Conservation (phyloP, 2,888 invertebrate genomes). For the Bellardia bayeri region DNA sequence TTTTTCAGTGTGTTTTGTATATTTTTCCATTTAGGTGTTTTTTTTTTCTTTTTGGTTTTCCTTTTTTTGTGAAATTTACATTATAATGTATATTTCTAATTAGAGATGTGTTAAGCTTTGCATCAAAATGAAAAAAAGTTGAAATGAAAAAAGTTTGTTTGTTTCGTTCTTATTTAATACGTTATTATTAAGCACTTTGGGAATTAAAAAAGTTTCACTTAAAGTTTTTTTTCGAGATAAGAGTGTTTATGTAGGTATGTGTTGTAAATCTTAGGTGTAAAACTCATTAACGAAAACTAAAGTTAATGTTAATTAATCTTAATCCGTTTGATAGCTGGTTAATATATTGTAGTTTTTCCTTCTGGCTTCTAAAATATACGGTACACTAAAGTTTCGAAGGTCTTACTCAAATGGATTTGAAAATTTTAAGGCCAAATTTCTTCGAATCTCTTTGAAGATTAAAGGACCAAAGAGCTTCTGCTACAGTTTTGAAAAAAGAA, state of each 20-base stretch:
- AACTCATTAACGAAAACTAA: conserved; percentile 45
- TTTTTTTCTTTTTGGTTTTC: conserved; percentile 6
- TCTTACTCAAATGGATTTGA: too few relatives aligned
- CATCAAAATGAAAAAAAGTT: conserved; percentile 36
- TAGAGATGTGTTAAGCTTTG: conserved; percentile 68
- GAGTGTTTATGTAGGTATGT: not conserved
- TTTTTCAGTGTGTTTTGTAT: conserved; percentile 34
- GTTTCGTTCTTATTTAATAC: conserved; percentile 45
- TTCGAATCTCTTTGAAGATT: too few relatives aligned
- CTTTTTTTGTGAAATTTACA: conserved; percentile 55
- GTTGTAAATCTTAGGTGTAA: conserved; percentile 40
- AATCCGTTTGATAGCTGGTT: not conserved
- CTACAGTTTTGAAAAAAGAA: too few relatives aligned
- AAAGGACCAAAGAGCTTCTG: too few relatives aligned
- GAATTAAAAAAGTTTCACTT: conserved; percentile 55
- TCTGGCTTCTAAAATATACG: not conserved
- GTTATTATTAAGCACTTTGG: conserved; percentile 54
- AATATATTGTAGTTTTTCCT: not conserved
- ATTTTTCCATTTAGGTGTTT: conserved; percentile 43
- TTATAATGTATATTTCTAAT: conserved; percentile 72
- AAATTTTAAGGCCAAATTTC: too few relatives aligned
- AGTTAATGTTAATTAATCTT: conserved; percentile 21
- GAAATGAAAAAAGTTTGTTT: conserved; percentile 67
- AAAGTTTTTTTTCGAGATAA: conserved; percentile 14
- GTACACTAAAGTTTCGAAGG: too few relatives aligned